A percentile compares a stretch with the other conserved stretches of the same genome.
Conservation (phyloP, 2,113 vertebrate genomes). For the Jacana jacana region DNA sequence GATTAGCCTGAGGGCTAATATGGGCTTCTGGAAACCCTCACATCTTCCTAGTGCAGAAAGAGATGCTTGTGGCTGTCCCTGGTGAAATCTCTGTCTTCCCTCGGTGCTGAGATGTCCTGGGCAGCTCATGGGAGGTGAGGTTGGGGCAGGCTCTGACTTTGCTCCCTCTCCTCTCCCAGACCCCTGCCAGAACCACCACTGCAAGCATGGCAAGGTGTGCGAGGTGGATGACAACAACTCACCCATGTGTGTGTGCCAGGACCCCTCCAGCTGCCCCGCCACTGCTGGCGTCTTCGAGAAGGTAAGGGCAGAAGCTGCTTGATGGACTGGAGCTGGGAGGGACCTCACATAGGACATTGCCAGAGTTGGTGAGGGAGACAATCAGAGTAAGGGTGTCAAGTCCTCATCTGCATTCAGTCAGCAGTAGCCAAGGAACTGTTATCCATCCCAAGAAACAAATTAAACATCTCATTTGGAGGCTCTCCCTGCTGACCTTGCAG, state of each 20-base stretch:
- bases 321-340: not conserved
- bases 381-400: not conserved
- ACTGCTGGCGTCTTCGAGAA: conserved; percentile 89
- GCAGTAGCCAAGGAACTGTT: not conserved
- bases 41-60: not conserved
- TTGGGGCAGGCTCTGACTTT: not conserved
- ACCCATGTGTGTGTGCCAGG: conserved; percentile 97
- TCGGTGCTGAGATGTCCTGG: not conserved
- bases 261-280: conserved; percentile 88
- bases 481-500: not conserved
- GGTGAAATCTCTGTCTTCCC: not conserved
- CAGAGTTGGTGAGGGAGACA: not conserved
- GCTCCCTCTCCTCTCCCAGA: conserved; percentile 71
- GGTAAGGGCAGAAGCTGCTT: conserved; percentile 68
- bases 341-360: not conserved
- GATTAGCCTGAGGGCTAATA: not conserved
- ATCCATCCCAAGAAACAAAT: not conserved
- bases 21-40: not conserved
- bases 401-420: not conserved
- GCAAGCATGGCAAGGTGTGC: conserved; percentile 98
- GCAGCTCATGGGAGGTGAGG: not conserved
- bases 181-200: conserved; percentile 93
- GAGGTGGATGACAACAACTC: conserved; percentile 93
- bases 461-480: not conserved
- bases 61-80: not conserved